Percentiles rank a stretch among this genome's conserved stretches.
phyloP scores from a whole-genome alignment of 2,888 invertebrate genomes.

The Bombylius major region DNA sequence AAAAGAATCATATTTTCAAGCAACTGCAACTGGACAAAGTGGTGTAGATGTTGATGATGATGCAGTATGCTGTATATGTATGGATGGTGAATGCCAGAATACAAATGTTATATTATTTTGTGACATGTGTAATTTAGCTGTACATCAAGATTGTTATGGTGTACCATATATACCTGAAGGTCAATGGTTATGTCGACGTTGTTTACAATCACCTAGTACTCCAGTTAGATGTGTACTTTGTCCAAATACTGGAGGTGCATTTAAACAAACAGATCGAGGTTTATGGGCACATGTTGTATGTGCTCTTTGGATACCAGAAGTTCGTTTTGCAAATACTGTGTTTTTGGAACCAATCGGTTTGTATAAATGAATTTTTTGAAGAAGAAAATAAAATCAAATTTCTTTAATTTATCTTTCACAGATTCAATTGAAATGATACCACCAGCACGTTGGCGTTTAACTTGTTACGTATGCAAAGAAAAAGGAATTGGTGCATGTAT shows the following conservation, averaged over 20 bases:
- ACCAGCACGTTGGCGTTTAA: constrained; percentile 88
- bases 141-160: constrained; percentile 98
- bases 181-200: constrained; percentile 93
- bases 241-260: constrained; percentile 95
- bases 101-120: constrained; percentile 98
- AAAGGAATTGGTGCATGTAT: constrained; percentile 91
- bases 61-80: constrained; percentile 97
- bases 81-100: constrained; percentile 98
- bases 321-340: constrained; percentile 92
- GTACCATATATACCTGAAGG: constrained; percentile 94
- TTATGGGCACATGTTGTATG: constrained; percentile 99
- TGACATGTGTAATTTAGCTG: constrained; percentile 98
- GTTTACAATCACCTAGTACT: constrained; percentile 89
- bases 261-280: constrained; percentile 91
- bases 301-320: constrained; percentile 98
- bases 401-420: constrained; percentile 18
- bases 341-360: constrained; percentile 89
- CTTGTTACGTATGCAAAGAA: constrained; percentile 93
- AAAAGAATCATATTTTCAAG: constrained; percentile 93
- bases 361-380: constrained; percentile 13
- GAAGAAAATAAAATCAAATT: background rate
- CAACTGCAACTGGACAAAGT: constrained; percentile 54
- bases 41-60: constrained; percentile 88
- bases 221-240: constrained; percentile 96
- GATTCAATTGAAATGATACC: constrained; percentile 96